Evolutionary conservation across 2,888 invertebrate species (phyloP).

Genomic region (Glaucopsyche alexis): DNA sequence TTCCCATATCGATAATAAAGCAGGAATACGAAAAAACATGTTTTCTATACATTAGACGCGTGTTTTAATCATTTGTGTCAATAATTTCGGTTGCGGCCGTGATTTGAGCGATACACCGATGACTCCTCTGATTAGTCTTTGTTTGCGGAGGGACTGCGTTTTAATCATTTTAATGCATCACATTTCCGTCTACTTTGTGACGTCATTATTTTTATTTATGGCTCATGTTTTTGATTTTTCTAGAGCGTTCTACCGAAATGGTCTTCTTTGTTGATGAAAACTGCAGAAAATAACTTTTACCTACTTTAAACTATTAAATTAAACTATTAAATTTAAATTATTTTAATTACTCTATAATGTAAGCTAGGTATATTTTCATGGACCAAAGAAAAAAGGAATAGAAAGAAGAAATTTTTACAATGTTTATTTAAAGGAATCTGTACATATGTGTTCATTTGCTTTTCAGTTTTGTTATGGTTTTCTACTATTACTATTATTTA

Average conservation of each 20-base stretch:
- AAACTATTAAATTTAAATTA: too few relatives aligned
- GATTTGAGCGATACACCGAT: constrained; percentile 53
- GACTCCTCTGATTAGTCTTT: constrained; percentile 58
- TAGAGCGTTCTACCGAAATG: not conserved
- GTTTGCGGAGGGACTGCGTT: constrained; percentile 44
- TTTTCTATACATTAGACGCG: constrained; percentile 58
- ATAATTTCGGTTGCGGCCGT: constrained; percentile 55
- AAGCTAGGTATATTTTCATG: too few relatives aligned
- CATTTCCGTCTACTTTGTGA: constrained; percentile 21
- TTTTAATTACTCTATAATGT: too few relatives aligned
- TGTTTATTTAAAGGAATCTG: too few relatives aligned
- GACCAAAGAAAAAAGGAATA: too few relatives aligned
- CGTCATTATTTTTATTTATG: constrained; percentile 3
- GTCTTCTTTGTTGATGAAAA: not conserved
- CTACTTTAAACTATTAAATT: too few relatives aligned
- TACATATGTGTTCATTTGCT: too few relatives aligned
- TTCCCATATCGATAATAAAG: constrained; percentile 78
- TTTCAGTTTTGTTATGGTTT: too few relatives aligned
- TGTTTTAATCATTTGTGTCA: constrained; percentile 66
- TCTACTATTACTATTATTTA: too few relatives aligned
- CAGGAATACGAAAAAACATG: constrained; percentile 57
- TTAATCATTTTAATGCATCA: constrained; percentile 34
- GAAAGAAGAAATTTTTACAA: too few relatives aligned
- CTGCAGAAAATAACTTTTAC: too few relatives aligned
- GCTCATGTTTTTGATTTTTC: too few relatives aligned